A percentile compares a stretch with the other conserved stretches of the same genome.
phyloP scores from a whole-genome alignment of 2,888 invertebrate species.

The Lepidocyrtoides sp. region DNA sequence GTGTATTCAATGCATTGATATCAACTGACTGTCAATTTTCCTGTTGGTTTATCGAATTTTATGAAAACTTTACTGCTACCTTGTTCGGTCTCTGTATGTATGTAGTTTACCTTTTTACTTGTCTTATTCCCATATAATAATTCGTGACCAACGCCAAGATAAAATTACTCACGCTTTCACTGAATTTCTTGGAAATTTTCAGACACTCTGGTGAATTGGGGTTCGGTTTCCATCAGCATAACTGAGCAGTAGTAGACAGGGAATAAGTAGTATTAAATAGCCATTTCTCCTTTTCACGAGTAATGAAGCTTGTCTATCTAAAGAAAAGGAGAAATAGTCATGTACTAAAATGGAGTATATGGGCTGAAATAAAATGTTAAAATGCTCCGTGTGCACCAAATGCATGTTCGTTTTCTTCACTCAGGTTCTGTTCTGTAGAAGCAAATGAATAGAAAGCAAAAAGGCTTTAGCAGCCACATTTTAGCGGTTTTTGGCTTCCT shows the following conservation, averaged over 20 bases:
- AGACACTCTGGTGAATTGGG: no score
- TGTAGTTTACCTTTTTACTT: slow-evolving; percentile 11
- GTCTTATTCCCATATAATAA: slow-evolving; percentile 5
- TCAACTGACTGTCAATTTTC: slow-evolving; percentile 31
- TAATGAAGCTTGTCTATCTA: slow-evolving; percentile 62
- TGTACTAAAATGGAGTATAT: slow-evolving; percentile 59
- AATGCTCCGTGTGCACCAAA: not conserved
- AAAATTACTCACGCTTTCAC: slow-evolving; percentile 65
- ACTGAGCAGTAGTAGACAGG: not conserved
- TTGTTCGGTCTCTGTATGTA: not conserved
- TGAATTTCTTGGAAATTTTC: slow-evolving; percentile 52
- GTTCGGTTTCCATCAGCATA: not conserved
- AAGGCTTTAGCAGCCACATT: slow-evolving; percentile 62
- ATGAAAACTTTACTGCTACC: slow-evolving; percentile 11
- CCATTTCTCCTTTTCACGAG: slow-evolving; percentile 44
- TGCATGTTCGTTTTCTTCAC: slow-evolving; percentile 10
- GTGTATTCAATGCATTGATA: not conserved
- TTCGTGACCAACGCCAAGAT: slow-evolving; percentile 56
- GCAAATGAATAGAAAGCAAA: slow-evolving; percentile 19
- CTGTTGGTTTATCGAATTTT: slow-evolving; percentile 43
- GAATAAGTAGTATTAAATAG: no score
- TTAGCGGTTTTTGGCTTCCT: slow-evolving; percentile 69
- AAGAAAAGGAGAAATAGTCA: slow-evolving; percentile 46
- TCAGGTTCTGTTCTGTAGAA: not conserved
- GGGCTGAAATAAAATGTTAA: slow-evolving; percentile 48